phyloP scores from a whole-genome alignment of 2,113 vertebrate genomes.

The Murina feae region DNA sequence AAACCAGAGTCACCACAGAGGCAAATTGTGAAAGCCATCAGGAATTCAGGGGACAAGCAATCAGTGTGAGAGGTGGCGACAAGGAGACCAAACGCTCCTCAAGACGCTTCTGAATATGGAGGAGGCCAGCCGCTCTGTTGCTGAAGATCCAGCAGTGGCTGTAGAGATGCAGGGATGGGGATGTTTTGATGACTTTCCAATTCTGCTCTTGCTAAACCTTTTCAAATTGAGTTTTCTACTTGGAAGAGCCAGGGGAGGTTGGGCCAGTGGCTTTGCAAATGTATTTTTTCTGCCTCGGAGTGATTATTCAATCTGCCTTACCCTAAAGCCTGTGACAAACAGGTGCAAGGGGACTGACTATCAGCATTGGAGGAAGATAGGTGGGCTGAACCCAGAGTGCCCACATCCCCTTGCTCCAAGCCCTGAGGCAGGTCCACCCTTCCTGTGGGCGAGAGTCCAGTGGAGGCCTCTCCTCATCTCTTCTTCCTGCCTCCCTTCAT shows the following conservation, averaged over 20 bases:
- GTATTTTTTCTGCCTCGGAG: background rate
- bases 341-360: background rate
- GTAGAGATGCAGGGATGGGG: background rate
- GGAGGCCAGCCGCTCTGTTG: background rate
- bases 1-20: background rate
- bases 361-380: background rate
- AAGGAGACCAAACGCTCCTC: background rate
- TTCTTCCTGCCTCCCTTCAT: background rate
- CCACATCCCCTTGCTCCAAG: background rate
- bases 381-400: fast-evolving
- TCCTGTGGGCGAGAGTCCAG: background rate
- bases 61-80: background rate
- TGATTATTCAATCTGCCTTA: background rate
- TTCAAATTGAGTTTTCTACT: background rate
- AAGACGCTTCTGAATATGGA: background rate
- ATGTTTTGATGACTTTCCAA: background rate
- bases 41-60: background rate
- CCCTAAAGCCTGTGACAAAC: background rate
- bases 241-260: background rate
- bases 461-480: background rate
- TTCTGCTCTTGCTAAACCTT: background rate
- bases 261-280: background rate
- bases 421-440: no score
- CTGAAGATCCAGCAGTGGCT: background rate
- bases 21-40: background rate